Conservation (phyloP, 2,888 invertebrate genomes). For the Morinoia aosen region DNA sequence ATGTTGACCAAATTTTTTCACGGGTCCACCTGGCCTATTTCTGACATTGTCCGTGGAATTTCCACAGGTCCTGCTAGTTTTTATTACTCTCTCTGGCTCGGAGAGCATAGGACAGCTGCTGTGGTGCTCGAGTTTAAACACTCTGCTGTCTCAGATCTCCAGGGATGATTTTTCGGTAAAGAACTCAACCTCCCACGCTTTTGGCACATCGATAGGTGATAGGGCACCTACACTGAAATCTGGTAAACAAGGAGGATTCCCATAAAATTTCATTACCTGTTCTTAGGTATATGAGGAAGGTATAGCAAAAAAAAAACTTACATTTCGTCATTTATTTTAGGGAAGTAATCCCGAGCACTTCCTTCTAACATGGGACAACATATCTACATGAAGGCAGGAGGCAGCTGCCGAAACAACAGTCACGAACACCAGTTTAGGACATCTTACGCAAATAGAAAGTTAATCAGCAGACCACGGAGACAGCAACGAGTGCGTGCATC, state of each 20-base stretch:
- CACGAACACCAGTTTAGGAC: slow-evolving; percentile 36
- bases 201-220: no score
- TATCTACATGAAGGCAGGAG: slow-evolving; percentile 52
- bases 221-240: no score
- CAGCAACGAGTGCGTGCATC: background rate
- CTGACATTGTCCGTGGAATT: no score
- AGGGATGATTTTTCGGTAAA: no score
- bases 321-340: slow-evolving; percentile 34
- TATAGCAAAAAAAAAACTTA: background rate
- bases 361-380: slow-evolving; percentile 46
- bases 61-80: no score
- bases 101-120: no score
- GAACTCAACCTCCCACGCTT: no score
- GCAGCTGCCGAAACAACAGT: slow-evolving; percentile 51
- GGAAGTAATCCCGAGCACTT: slow-evolving; percentile 40
- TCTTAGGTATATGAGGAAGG: background rate
- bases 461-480: background rate
- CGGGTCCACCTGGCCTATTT: no score
- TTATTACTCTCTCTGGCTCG: no score
- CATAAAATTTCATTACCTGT: background rate
- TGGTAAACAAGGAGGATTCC: background rate
- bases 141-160: no score
- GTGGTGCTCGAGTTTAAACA: no score
- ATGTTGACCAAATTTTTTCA: no score
- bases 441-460: slow-evolving; percentile 14